Evolutionary conservation across 2,113 vertebrate genomes (phyloP), one percentile per base, ranked within the genome.

Genomic region (Antechinus stuartii): DNA sequence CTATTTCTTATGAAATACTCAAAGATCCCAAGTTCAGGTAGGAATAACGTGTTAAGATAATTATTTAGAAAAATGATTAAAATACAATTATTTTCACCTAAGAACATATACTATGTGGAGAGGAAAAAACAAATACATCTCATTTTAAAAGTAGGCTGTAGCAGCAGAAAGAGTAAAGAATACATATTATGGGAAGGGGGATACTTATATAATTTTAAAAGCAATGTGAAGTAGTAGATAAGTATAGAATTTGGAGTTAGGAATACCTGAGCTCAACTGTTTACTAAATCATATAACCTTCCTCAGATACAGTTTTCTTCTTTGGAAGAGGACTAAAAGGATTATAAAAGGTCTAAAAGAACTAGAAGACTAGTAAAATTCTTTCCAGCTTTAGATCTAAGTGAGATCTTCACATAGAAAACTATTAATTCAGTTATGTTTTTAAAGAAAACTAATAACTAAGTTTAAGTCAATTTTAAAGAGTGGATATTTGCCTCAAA

Each of bases 31-130:
- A 22, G 19, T 0, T 42, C 19, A 84, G 2, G n/a, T 7, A 84
- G n/a, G 16, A 42, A 42, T n/a, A 76, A 76, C 8, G 7, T 42
- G 19, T 42, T 84, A 4, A 30, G 24, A 2, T 0, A 0, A 23
- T 25, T 22, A 6, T 1, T 7, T 10, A 52, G 19, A 10, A 2
- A 27, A 27, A 49, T 22, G 2, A 89, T 27, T 0, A 0, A 5
- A 0, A 46, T 6, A 0, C 16, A 2, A 0, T 0, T 0, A 0
- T 0, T 52, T 27, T 0, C 35, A 35, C 8, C 25, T 27, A 1
- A 22, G 23, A 12, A 27, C 30, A 92, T 0, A 0, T 0, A 6
- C 52, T 3, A 0, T 0, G 1, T 0, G 0, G 11, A 84, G n/a
- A 23, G 54, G 12, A 1, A 42, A 42, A 84, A 84, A 8, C 68